phyloP scores from a whole-genome alignment of 92 coral and sea anemone genomes.

The Diadumene lineata region DNA sequence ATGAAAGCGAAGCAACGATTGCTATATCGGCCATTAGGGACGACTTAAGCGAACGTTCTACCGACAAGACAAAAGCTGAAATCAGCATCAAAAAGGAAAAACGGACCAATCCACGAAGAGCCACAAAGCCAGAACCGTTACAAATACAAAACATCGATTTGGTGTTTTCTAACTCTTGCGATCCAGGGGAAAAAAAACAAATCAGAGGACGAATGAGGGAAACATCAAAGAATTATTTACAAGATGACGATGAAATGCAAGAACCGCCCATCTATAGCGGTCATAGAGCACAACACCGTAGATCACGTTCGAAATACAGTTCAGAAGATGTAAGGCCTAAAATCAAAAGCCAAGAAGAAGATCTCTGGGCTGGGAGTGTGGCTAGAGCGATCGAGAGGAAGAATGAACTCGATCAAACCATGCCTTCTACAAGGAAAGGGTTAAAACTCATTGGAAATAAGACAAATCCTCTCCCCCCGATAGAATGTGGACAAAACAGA shows the following conservation, averaged over 20 bases:
- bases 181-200: not conserved
- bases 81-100: too few species aligned
- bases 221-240: too few species aligned
- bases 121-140: not conserved
- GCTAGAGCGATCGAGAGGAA: not conserved
- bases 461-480: not conserved
- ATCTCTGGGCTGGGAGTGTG: not conserved
- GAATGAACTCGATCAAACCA: not conserved
- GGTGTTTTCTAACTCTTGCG: not conserved
- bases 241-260: too few species aligned
- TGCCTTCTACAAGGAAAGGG: constrained; percentile 2
- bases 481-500: not conserved
- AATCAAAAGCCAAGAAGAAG: not conserved
- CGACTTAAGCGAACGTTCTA: too few species aligned
- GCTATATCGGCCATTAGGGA: too few species aligned
- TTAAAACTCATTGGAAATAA: not conserved
- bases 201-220: too few species aligned
- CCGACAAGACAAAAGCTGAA: too few species aligned
- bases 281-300: not conserved
- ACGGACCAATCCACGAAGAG: too few species aligned
- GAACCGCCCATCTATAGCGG: not conserved
- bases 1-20: too few species aligned
- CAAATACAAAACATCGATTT: not conserved
- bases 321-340: too few species aligned
- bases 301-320: not conserved